phyloP scores from a whole-genome alignment of 2,113 vertebrate species.

The Gavia stellata region DNA sequence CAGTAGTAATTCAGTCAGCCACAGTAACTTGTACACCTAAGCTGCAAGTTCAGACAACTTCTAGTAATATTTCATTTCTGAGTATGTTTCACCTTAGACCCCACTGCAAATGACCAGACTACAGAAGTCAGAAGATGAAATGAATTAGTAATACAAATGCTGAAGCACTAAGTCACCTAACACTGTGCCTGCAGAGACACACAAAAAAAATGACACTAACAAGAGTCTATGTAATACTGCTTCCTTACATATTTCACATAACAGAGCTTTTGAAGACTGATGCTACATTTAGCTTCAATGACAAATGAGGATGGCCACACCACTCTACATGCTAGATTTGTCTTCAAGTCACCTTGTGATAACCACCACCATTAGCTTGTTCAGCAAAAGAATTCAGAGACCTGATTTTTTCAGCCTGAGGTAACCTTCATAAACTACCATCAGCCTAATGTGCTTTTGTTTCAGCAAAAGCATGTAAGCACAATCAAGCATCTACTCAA shows the following conservation, averaged over 20 bases:
- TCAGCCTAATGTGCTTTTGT: background rate
- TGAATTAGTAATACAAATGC: background rate
- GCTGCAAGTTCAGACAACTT: background rate
- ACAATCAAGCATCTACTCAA: background rate
- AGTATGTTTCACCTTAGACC: background rate
- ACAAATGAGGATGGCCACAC: background rate
- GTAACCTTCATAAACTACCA: background rate
- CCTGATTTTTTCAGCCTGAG: background rate
- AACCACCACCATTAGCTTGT: background rate
- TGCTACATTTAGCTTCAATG: background rate
- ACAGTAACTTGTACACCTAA: background rate
- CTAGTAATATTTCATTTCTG: background rate
- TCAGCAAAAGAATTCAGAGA: background rate
- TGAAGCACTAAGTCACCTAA: background rate
- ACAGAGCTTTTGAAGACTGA: background rate
- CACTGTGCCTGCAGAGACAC: background rate
- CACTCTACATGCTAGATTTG: background rate
- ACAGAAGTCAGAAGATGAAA: background rate
- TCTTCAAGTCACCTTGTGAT: background rate
- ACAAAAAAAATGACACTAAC: background rate
- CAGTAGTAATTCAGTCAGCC: background rate
- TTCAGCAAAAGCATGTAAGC: background rate
- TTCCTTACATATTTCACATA: background rate
- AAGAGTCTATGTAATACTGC: no score
- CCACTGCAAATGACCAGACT: background rate